Evolutionary conservation across 1,140 invertebrate species (phyloP), one percentile per base, ranked within the genome.

Genomic region (Drosophila pachea): DNA sequence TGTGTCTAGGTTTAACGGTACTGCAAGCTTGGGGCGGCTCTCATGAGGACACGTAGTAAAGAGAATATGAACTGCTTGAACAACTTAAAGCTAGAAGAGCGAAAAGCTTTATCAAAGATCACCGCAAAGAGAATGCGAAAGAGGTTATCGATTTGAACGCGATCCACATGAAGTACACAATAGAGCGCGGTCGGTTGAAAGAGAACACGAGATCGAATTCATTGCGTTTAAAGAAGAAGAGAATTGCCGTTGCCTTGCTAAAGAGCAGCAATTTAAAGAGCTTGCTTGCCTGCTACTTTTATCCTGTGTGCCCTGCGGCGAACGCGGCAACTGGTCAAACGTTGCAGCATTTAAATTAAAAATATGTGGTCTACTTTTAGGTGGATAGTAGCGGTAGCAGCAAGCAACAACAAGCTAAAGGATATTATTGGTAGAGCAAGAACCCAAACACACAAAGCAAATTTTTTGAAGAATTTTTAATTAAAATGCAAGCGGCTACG

Each of bases 281-380:
- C 12, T 47, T 22, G 22, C 22, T 22, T 22, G 22, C 22, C 22
- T 1, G 22, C 22, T 22, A 22, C 36, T 14, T 38, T 59, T 48
- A 56, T 54, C 6, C 52, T 36, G 60, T 29, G 22, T 68, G 22
- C 55, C 32, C 47, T 64, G 53, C 16, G 52, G 38, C 12, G 2
- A 22, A 22, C 31, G 31, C 64, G 61, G 36, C 56, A 6, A 31
- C 36, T 42, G 38, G 36, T 32, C 29, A 43, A 38, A 8, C 29
- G 48, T 5, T 36, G 29, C 14, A 64, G 65, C 75, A 79, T 73
- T 83, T 71, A 86, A 86, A 83, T 83, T 84, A 83, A 83, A 83
- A 83, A 84, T 86, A 70, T 83, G 79, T 83, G 79, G 79, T 83
- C 76, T 83, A 84, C 79, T 86, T 83, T 84, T 73, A 78, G 81